Percentiles rank a stretch among this genome's conserved stretches.
These are phyloP conservation scores for Bradypus variegatus DNA, from an alignment of 2,797 vertebrate genomes.

Conservation along the genomic window DNA sequence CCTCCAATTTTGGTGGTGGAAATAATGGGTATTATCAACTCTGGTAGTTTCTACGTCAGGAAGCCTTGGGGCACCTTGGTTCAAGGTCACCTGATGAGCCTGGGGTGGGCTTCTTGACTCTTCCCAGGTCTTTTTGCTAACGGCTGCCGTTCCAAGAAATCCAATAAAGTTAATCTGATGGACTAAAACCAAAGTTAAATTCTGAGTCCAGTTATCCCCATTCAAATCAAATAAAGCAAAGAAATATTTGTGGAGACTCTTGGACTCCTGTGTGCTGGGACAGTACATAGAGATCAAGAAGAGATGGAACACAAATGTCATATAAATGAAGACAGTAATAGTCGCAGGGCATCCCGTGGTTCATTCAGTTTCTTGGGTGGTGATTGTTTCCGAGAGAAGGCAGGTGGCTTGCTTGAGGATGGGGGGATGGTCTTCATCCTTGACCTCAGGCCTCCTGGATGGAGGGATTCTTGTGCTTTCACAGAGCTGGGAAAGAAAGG, in stretches of 20 bases:
- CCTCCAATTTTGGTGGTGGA: constrained; percentile 37
- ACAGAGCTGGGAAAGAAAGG: background rate
- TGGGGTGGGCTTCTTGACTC: background rate
- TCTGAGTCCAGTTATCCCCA: background rate
- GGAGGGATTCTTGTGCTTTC: background rate
- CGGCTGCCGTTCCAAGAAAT: constrained; percentile 16
- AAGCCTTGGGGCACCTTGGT: background rate
- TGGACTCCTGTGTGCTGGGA: background rate
- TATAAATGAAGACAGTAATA: background rate
- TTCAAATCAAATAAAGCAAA: constrained; percentile 5
- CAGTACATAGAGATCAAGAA: background rate
- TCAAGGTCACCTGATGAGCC: background rate
- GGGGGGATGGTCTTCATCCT: background rate
- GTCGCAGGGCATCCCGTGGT: background rate
- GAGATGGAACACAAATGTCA: background rate
- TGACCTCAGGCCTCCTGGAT: background rate
- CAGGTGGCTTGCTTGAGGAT: background rate
- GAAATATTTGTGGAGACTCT: constrained; percentile 1
- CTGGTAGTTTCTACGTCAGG: constrained; percentile 23
- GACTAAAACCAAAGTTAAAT: background rate
- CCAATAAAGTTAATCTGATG: background rate
- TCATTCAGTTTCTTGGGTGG: background rate
- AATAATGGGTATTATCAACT: constrained; percentile 1
- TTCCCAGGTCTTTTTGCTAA: background rate
- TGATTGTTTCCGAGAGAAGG: background rate